Evolutionary conservation across 2,797 vertebrate species (phyloP).

Genomic region (Lepus townsendii): DNA sequence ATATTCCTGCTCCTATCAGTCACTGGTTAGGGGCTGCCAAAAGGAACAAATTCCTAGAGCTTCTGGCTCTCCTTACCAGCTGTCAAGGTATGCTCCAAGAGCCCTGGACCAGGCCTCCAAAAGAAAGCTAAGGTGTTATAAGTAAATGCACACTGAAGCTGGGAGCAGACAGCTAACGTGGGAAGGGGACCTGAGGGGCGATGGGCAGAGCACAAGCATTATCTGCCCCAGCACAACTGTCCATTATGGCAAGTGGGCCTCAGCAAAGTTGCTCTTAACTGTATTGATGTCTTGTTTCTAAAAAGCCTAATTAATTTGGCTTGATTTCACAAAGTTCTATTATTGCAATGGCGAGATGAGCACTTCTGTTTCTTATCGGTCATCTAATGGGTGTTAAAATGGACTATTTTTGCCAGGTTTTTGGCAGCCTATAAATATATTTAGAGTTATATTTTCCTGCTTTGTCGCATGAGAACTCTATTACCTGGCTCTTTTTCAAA

Average conservation of each 20-base stretch:
- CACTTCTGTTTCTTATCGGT: constrained; percentile 47
- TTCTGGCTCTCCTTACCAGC: constrained; percentile 13
- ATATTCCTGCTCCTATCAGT: neutral
- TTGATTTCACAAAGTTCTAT: constrained; percentile 36
- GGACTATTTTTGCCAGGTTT: constrained; percentile 35
- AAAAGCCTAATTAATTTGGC: constrained; percentile 52
- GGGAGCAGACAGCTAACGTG: neutral
- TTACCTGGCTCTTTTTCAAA: constrained; percentile 61
- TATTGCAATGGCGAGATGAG: constrained; percentile 26
- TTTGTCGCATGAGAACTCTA: constrained; percentile 41
- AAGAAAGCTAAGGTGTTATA: neutral
- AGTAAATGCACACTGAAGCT: neutral
- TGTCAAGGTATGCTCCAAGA: neutral
- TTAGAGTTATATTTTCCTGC: constrained; percentile 61
- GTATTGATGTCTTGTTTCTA: neutral
- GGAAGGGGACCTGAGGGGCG: neutral
- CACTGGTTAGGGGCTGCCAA: neutral
- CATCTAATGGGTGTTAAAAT: constrained; percentile 63
- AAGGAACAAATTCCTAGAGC: constrained; percentile 19
- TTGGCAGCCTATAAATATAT: constrained; percentile 35
- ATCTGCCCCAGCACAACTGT: neutral
- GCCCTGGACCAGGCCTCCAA: neutral
- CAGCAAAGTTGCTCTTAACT: constrained; percentile 3
- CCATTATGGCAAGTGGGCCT: neutral
- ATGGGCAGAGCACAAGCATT: neutral